phyloP scores from a whole-genome alignment of 2,113 vertebrate species.

The Sceloporus undulatus region DNA sequence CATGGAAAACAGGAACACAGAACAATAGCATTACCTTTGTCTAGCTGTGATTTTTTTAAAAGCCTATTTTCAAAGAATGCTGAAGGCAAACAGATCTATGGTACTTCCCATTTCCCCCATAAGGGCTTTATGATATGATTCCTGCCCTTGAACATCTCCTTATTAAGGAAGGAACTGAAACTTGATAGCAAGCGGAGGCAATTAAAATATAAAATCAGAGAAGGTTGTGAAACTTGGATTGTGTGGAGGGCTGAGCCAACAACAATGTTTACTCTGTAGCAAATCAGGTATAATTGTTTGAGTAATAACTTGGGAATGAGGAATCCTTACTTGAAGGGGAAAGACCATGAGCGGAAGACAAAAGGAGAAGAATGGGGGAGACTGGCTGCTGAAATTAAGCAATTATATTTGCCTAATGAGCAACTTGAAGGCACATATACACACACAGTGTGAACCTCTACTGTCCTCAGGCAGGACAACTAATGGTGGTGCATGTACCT shows the following conservation, averaged over 20 bases:
- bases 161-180: conserved; percentile 67
- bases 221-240: conserved; percentile 71
- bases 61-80: conserved; percentile 11
- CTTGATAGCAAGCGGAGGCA: conserved; percentile 64
- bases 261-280: conserved; percentile 73
- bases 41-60: background rate
- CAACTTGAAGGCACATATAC: too few relatives aligned
- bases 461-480: background rate
- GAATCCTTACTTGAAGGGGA: conserved; percentile 69
- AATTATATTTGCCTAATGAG: conserved; percentile 25
- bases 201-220: conserved; percentile 78
- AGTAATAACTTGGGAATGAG: conserved; percentile 72
- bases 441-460: background rate
- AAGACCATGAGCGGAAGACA: conserved; percentile 43
- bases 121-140: conserved; percentile 46
- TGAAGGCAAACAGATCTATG: conserved; percentile 68
- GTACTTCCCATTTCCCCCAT: conserved; percentile 41
- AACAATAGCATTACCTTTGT: background rate
- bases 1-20: background rate
- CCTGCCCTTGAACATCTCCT: conserved; percentile 68
- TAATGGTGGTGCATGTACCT: background rate
- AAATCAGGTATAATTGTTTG: conserved; percentile 57
- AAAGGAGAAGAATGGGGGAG: conserved; percentile 4
- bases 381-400: conserved; percentile 53
- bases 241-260: conserved; percentile 63